Percentiles rank a stretch among this genome's conserved stretches.
Evolutionary conservation across 2,888 invertebrate species (phyloP).

Genomic region (Tetropium fuscum): DNA sequence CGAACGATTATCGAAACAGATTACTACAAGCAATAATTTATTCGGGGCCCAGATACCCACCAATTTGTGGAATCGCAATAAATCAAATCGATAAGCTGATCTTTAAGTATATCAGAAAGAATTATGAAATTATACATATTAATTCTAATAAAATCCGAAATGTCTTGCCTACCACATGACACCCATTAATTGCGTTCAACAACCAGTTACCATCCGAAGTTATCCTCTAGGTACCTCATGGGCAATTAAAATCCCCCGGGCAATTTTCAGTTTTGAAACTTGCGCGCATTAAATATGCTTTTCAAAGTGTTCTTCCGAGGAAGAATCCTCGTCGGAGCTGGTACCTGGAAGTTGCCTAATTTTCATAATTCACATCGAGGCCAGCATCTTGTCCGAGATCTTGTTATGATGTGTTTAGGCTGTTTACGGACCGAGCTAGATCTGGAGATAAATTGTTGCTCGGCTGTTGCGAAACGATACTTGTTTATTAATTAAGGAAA

Average conservation of each 20-base stretch:
- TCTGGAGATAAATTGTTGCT: neutral
- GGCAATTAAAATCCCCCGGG: neutral
- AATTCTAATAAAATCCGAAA: constrained; percentile 4
- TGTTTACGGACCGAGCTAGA: neutral
- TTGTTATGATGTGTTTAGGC: neutral
- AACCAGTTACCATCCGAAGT: neutral
- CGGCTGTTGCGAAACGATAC: too few relatives aligned
- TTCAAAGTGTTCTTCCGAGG: neutral
- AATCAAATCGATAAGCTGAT: constrained; percentile 4
- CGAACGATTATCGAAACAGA: too few relatives aligned
- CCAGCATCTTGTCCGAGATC: constrained; percentile 5
- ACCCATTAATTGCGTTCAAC: constrained; percentile 1
- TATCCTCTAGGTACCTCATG: constrained; percentile 7
- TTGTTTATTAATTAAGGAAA: too few relatives aligned
- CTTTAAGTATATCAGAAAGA: constrained; percentile 5
- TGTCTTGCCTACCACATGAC: constrained; percentile 10
- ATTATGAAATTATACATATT: constrained; percentile 22
- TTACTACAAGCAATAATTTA: too few relatives aligned
- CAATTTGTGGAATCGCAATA: too few relatives aligned
- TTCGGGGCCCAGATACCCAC: too few relatives aligned
- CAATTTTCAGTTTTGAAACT: neutral
- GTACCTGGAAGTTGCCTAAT: constrained; percentile 11
- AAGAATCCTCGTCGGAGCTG: neutral
- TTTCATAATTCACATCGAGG: constrained; percentile 13
- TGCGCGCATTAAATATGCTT: neutral